Evolutionary conservation across 2,797 vertebrate genomes (phyloP), one percentile per base, ranked within the genome.

Genomic region (Leptodactylus fallax): DNA sequence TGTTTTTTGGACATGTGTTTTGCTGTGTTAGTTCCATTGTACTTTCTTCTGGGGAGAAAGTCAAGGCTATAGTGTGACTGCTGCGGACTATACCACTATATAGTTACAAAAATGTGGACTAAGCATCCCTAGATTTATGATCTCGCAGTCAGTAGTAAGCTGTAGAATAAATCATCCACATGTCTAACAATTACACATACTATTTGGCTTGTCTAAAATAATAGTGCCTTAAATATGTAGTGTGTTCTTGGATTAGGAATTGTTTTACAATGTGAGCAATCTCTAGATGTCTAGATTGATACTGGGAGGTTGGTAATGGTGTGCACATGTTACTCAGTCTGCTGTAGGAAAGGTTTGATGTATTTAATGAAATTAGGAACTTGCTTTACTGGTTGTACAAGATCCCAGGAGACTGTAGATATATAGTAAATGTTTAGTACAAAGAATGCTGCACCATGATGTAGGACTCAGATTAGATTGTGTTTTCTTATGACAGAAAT

Each of bases 311-410:
- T 23, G 65, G 25, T 36, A 6, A 36, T 36, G 12, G 25, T 7
- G 9, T 72, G 69, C 45, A 72, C 36, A 72, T 3, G 69, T 72
- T 72, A 11, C 69, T 14, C 7, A 47, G 69, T 16, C 72, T 49
- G 45, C 72, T 76, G 47, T 51, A 12, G 10, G 36, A 51, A n/a
- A n/a, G 72, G 19, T 76, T 47, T 21, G 10, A 21, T 76, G 8
- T n/a, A n/a, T n/a, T 49, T 49, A 76, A 76, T 76, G 45, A n/a
- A 21, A n/a, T 13, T 49, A n/a, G 19, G 9, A 13, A n/a, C 72
- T 76, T 76, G 72, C 47, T 17, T 51, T 49, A 51, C 72, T 76
- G 21, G 72, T 76, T 76, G 21, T 12, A 51, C 72, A n/a, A 51
- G 72, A 76, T 76, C 47, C 69, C 45, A 47, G 69, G 2, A 17